Evolutionary conservation across 2,888 invertebrate genomes (phyloP).

Genomic region (Cetonia aurata): DNA sequence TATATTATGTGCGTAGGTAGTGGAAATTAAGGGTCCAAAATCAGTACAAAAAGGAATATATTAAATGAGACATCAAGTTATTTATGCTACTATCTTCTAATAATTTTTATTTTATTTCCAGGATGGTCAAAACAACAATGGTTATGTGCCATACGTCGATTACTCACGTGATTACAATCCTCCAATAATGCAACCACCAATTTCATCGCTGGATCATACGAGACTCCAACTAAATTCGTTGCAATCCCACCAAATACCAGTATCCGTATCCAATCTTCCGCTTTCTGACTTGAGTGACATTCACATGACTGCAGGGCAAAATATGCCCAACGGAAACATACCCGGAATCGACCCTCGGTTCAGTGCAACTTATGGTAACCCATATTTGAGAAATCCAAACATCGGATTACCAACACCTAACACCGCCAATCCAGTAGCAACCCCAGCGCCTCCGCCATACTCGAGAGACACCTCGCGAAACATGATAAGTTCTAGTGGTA

Average conservation of each 20-base stretch:
- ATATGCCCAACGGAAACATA: slow-evolving; percentile 62
- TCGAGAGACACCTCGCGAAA: slow-evolving; percentile 62
- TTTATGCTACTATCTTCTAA: not conserved
- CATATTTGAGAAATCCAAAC: slow-evolving; percentile 81
- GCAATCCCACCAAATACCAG: slow-evolving; percentile 60
- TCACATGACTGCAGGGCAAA: slow-evolving; percentile 58
- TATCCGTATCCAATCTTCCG: slow-evolving; percentile 60
- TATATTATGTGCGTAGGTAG: too few relatives aligned
- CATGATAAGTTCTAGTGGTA: slow-evolving; percentile 59
- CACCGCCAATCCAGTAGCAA: slow-evolving; percentile 81
- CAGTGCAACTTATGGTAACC: slow-evolving; percentile 91
- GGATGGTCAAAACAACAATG: slow-evolving; percentile 87
- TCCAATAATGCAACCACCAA: slow-evolving; percentile 73
- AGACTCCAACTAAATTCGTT: slow-evolving; percentile 65
- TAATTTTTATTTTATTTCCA: slow-evolving; percentile 59
- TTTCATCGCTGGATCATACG: slow-evolving; percentile 69
- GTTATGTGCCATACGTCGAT: slow-evolving; percentile 90
- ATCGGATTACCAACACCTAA: slow-evolving; percentile 73
- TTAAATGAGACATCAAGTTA: not conserved
- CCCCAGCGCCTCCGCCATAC: slow-evolving; percentile 86
- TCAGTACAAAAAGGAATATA: too few relatives aligned
- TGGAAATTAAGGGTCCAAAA: not conserved
- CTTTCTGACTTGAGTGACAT: slow-evolving; percentile 63
- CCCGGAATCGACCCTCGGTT: slow-evolving; percentile 82
- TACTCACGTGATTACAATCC: slow-evolving; percentile 91